Evolutionary conservation across 2,888 invertebrate species (phyloP).

Genomic region (Philereme vetulata): DNA sequence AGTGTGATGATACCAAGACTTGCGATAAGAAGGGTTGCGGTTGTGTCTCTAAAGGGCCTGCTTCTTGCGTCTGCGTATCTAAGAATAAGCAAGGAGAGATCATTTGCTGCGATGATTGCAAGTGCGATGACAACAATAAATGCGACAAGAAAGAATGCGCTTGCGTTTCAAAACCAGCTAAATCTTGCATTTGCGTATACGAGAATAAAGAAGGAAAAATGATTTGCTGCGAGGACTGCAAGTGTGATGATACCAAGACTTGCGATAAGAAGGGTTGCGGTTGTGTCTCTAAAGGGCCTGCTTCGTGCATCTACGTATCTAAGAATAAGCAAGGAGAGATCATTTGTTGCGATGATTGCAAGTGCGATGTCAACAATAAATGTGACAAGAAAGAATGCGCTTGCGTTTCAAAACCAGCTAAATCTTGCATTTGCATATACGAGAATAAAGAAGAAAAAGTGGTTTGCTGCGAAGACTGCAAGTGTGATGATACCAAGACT

Average conservation of each 20-base stretch:
- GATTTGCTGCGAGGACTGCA: conserved; percentile 40
- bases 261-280: conserved; percentile 47
- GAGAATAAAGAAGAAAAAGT: conserved; percentile 35
- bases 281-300: conserved; percentile 45
- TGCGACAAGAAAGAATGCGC: conserved; percentile 38
- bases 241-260: conserved; percentile 40
- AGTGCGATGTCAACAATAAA: conserved; percentile 35
- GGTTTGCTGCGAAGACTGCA: conserved; percentile 40
- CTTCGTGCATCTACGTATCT: too few relatives aligned
- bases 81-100: conserved; percentile 16
- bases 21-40: conserved; percentile 47
- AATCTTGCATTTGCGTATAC: conserved; percentile 34
- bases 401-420: conserved; percentile 31
- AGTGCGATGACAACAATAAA: conserved; percentile 35
- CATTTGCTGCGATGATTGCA: conserved; percentile 39
- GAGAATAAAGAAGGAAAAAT: conserved; percentile 35
- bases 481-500: conserved; percentile 39
- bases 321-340: conserved; percentile 17
- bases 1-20: conserved; percentile 24
- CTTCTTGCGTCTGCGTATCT: background rate
- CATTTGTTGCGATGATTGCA: conserved; percentile 39
- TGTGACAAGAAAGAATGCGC: conserved; percentile 38
- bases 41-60: conserved; percentile 37
- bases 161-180: conserved; percentile 31
- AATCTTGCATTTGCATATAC: conserved; percentile 34